Base-by-base conservation (phyloP, 2,888 invertebrate genomes). In the Eupithecia abbreviata region DNA sequence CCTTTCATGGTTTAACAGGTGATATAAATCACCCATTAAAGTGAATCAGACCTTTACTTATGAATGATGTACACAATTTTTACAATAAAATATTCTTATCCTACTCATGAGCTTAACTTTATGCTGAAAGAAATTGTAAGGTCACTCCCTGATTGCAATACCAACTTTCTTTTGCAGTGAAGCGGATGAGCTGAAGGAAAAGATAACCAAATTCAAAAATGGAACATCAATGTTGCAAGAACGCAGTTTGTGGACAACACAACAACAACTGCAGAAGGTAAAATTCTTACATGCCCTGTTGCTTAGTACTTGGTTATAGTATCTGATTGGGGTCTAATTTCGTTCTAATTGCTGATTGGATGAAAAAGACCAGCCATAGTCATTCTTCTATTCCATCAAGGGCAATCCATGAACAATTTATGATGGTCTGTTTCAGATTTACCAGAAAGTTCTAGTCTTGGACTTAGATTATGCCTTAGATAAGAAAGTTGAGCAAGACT, bases 401-500 rank as follows among this genome's bases (percentile, higher is more conserved):
- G 55, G 58, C 4, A 18, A 58, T 4, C 3, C 9, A 58, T 18
- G 18, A 58, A 41, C 41, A 65, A 6, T 65, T 41, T 41, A 65
- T 30, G 12, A 62, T 13, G 2, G 6, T 41, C 66, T 72, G 65
- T 89, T 88, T 2, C 95, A 97, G 94, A 95, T 97, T 74, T 96
- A 96, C 86, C 97, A 97, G 88, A 96, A 97, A 91, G 96, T 98
- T 73, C 93, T 98, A 78, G 96, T 98, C 73, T 92, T 97, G 76
- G 98, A 98, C 91, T 93, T 98, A 84, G 98, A 98, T 90, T 98
- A 97, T 95, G 98, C 98, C 18, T 92, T 98, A 85, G 98, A 98
- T 90, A 97, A 97, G 90, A 98, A 98, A 93, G 97, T 98, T 49
- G 98, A 98, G 89, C 98, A 98, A 88, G 98, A 98, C 86, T 93